Percentiles rank a stretch among this genome's conserved stretches.
Conservation (phyloP, 2,797 vertebrate genomes). For the Melanogrammus aeglefinus region DNA sequence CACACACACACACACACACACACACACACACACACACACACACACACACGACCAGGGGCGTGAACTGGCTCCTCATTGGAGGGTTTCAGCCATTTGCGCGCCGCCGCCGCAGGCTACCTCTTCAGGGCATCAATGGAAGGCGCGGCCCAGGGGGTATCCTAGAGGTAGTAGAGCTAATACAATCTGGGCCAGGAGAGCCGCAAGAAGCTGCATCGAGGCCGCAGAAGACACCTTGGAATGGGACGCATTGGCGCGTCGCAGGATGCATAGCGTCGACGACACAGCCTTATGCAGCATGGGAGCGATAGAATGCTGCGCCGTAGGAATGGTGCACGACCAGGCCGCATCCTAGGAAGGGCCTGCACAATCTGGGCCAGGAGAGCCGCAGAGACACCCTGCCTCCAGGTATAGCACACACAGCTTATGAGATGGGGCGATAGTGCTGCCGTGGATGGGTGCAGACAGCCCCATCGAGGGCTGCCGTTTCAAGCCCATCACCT, state of each 20-base stretch:
- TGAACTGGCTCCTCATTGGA: constrained; percentile 56
- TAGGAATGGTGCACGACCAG: too few relatives aligned
- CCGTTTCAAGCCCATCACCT: constrained; percentile 70
- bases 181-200: constrained; percentile 64
- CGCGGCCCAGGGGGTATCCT: constrained; percentile 63
- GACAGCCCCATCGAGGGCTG: constrained; percentile 53
- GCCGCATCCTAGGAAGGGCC: too few relatives aligned
- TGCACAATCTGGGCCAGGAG: constrained; percentile 69
- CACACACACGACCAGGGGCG: constrained; percentile 53
- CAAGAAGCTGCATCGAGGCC: too few relatives aligned
- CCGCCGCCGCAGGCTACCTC: constrained; percentile 59
- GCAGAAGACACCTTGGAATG: too few relatives aligned
- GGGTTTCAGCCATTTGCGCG: constrained; percentile 56
- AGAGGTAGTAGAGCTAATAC: constrained; percentile 69
- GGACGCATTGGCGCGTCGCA: too few relatives aligned
- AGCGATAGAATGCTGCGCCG: too few relatives aligned
- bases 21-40: constrained; percentile 17
- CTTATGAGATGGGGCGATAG: constrained; percentile 72
- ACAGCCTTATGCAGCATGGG: too few relatives aligned
- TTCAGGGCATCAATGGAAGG: constrained; percentile 75
- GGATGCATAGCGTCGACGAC: too few relatives aligned
- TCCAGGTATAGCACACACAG: constrained; percentile 53
- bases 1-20: neutral
- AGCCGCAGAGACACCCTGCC: constrained; percentile 49
- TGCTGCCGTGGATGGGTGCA: constrained; percentile 63